These are phyloP conservation scores for Drosophila watanabei DNA, from an alignment of 1,140 invertebrate genomes.

Conservation along the genomic window DNA sequence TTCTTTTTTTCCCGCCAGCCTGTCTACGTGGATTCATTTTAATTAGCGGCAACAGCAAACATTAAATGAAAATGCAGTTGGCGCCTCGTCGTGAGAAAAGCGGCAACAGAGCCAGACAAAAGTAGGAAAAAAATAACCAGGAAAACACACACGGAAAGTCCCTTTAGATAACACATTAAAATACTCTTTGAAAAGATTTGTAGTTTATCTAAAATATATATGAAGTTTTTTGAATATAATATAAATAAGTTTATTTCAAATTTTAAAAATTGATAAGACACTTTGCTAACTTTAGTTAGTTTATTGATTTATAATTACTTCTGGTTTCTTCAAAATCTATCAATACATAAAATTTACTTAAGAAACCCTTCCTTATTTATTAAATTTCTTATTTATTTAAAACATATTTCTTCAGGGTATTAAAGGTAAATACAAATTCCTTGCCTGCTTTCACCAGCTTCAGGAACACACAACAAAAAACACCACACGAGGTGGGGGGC, in stretches of 20 bases:
- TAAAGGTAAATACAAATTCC: constrained; percentile 13
- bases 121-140: constrained; percentile 1
- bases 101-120: constrained; percentile 32
- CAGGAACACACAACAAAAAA: constrained; percentile 21
- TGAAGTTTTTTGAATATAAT: neutral
- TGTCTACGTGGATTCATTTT: constrained; percentile 69
- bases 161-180: no score
- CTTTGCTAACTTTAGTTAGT: no score
- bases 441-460: constrained; percentile 45
- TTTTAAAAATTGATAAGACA: neutral
- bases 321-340: neutral
- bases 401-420: constrained; percentile 1
- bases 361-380: neutral
- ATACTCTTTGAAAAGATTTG: neutral
- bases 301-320: neutral
- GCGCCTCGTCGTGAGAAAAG: constrained; percentile 49
- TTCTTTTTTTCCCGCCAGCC: constrained; percentile 18
- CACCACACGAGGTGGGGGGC: constrained; percentile 3
- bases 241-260: neutral
- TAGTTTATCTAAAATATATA: neutral
- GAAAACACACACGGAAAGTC: constrained; percentile 1
- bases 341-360: no score
- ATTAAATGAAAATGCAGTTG: constrained; percentile 57
- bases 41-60: constrained; percentile 62
- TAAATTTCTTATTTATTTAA: neutral